Base-by-base conservation (phyloP, 2,113 vertebrate species). In the Narcine bancroftii region DNA sequence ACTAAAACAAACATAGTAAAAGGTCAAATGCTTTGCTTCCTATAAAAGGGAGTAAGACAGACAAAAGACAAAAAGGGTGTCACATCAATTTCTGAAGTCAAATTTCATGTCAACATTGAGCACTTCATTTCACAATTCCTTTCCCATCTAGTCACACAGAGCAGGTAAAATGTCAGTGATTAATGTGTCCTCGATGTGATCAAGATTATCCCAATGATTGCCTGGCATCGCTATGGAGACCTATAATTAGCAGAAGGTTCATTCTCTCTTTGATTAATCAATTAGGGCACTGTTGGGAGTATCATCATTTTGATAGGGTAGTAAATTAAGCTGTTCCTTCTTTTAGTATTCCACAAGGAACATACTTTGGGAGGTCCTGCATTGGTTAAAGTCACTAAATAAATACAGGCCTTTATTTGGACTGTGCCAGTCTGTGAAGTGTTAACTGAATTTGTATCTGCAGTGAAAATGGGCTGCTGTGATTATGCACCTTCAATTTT, bases 21-120 rank as follows among this genome's bases (percentile, higher is more conserved):
- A 91, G 89, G 89, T 91, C 39, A 91, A 89, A 89, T 19, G 56
- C 65, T 89, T 89, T 89, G 65, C 85, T 89, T 89, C 85, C 85
- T 42, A 66, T 56, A 36, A 89, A 36, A 42, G 60, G 85, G n/a
- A 89, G 85, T 26, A 89, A 89, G 19, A 65, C 79, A 17, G 53
- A 85, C 81, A 36, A 7, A 91, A 91, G 89, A 69, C 65, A 47
- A 91, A 69, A 65, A 47, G 42, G 63, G 26, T 45, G 42, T 71
- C 63, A 69, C 63, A 71, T 2, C 89, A 91, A 47, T 42, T 91
- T 91, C 89, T 91, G 21, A 91, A 91, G 33, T 91, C 89, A 29
- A 65, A 91, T 91, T 69, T 91, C 63, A 69, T 47, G 39, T 69
- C 65, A 11, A 5, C 42, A 69, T 69, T 29, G 17, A 65, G 26